A percentile compares a stretch with the other conserved stretches of the same genome.
Evolutionary conservation across 2,888 invertebrate species (phyloP).

Genomic region (Tiliacea aurago): DNA sequence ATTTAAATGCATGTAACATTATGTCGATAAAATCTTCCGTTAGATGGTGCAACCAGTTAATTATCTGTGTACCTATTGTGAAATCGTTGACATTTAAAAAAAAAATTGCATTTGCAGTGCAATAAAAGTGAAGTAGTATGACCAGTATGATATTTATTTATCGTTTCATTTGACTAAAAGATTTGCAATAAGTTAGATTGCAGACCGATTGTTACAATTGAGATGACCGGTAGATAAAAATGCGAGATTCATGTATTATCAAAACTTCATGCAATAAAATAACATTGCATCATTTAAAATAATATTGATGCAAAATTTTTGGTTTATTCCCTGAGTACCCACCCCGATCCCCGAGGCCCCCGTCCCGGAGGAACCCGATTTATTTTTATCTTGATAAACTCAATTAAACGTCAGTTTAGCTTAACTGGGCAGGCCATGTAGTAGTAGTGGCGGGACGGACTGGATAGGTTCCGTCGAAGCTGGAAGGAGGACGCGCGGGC

Average conservation of each 20-base stretch:
- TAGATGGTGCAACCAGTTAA: slow-evolving; percentile 23
- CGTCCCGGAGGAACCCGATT: no score
- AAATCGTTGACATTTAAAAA: slow-evolving; percentile 43
- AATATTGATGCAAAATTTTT: background rate
- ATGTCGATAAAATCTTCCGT: slow-evolving; percentile 15
- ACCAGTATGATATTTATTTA: slow-evolving; percentile 20
- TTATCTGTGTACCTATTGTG: slow-evolving; percentile 16
- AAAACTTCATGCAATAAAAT: background rate
- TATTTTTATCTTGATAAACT: no score
- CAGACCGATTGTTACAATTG: slow-evolving; percentile 14
- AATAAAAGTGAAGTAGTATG: slow-evolving; percentile 13
- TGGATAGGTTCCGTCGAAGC: background rate
- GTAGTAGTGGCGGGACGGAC: no score
- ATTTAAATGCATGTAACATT: background rate
- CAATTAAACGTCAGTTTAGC: no score
- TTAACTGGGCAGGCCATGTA: no score
- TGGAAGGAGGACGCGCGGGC: no score
- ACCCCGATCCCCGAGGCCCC: no score
- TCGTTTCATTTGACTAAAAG: background rate
- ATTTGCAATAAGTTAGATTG: slow-evolving; percentile 23
- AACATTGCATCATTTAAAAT: slow-evolving; percentile 8
- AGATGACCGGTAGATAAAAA: slow-evolving; percentile 20
- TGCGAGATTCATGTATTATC: slow-evolving; percentile 5
- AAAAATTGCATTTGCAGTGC: slow-evolving; percentile 11
- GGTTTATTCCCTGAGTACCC: no score